phyloP scores from a whole-genome alignment of 1,140 invertebrate species.

The Pectinophora gossypiella region DNA sequence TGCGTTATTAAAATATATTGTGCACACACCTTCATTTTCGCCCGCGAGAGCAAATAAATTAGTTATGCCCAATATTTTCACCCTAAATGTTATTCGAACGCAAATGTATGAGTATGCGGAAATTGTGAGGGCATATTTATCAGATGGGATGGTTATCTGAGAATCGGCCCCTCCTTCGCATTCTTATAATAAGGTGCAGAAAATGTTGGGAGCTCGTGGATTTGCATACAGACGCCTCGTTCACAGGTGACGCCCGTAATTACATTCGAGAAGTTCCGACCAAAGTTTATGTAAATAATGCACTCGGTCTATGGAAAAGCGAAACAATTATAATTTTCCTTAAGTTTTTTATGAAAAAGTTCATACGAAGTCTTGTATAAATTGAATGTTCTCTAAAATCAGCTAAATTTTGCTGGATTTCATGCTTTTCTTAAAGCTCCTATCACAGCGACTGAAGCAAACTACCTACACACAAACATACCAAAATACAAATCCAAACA shows the following conservation, averaged over 20 bases:
- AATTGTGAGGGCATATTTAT: constrained; percentile 66
- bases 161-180: constrained; percentile 45
- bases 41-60: constrained; percentile 62
- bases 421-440: too few species aligned
- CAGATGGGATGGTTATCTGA: constrained; percentile 48
- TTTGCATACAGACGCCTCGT: constrained; percentile 60
- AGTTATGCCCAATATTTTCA: constrained; percentile 73
- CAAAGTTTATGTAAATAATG: constrained; percentile 54
- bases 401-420: too few species aligned
- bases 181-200: constrained; percentile 67
- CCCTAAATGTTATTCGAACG: constrained; percentile 67
- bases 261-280: constrained; percentile 55
- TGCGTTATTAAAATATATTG: constrained; percentile 73
- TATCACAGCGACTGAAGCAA: too few species aligned
- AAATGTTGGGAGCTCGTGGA: constrained; percentile 47
- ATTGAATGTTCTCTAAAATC: too few species aligned
- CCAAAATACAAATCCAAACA: neutral
- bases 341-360: neutral
- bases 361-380: neutral
- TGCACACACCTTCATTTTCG: constrained; percentile 54
- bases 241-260: constrained; percentile 66
- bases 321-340: constrained; percentile 1
- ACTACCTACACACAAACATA: too few species aligned
- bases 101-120: constrained; percentile 54
- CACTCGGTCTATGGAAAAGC: constrained; percentile 5